phyloP scores from a whole-genome alignment of 2,113 vertebrate genomes.

The Callorhinus ursinus region DNA sequence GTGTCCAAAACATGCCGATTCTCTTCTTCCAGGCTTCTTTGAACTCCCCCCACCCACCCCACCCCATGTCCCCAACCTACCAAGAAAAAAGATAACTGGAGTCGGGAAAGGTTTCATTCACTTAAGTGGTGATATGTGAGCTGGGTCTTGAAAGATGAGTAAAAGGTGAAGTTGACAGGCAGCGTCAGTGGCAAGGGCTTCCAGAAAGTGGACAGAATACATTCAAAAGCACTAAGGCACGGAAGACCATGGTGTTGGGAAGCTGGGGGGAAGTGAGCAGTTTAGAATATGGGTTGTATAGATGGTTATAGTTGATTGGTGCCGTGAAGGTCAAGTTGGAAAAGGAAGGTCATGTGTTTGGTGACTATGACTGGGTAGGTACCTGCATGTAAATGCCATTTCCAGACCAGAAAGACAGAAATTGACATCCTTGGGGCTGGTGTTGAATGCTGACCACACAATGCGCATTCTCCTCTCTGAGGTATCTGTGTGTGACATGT shows the following conservation, averaged over 20 bases:
- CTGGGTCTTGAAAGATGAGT: background rate
- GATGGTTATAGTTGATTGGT: background rate
- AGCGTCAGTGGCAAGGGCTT: background rate
- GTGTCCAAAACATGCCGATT: background rate
- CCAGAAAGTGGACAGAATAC: background rate
- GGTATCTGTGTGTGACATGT: fast-evolving
- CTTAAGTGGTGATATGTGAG: background rate
- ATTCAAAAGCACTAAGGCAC: background rate
- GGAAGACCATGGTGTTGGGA: background rate
- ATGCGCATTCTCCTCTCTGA: background rate
- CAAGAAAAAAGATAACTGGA: background rate
- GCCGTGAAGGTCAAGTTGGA: background rate
- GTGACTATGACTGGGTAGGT: background rate
- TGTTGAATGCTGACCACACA: too few species aligned
- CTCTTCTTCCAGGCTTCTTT: background rate
- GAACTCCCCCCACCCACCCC: background rate
- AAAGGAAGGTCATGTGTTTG: background rate
- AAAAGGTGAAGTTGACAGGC: background rate
- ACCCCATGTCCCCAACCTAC: background rate
- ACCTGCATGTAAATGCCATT: background rate
- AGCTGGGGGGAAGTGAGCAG: background rate
- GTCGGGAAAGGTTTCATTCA: background rate
- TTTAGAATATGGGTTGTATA: background rate
- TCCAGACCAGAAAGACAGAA: background rate
- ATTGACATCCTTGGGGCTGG: background rate